phyloP scores from a whole-genome alignment of 2,797 vertebrate species.

The Onychomys leucogaster region DNA sequence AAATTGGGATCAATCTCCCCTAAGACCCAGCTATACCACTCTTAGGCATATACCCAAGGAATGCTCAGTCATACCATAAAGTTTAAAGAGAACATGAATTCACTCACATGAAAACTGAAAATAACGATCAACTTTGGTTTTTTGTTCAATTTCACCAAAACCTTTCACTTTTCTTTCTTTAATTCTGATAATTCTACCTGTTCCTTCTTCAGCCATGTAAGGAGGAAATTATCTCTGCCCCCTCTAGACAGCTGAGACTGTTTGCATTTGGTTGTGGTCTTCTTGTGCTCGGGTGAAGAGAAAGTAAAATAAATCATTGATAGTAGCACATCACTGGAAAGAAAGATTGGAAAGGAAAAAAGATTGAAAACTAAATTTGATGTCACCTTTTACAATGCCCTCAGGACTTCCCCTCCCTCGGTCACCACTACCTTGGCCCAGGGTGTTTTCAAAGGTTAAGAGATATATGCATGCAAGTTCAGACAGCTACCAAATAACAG shows the following conservation, averaged over 20 bases:
- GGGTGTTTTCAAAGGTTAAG: neutral
- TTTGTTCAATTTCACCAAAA: neutral
- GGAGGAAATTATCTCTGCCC: neutral
- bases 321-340: neutral
- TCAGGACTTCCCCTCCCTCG: neutral
- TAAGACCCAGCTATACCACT: too few relatives aligned
- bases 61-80: too few relatives aligned
- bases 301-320: neutral
- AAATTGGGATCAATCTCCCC: too few relatives aligned
- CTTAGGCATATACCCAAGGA: too few relatives aligned
- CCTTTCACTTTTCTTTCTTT: constrained; percentile 4
- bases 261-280: neutral
- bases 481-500: neutral
- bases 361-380: neutral
- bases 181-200: neutral
- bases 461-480: neutral
- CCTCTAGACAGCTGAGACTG: neutral
- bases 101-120: neutral
- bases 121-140: neutral
- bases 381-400: neutral
- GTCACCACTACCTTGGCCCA: neutral
- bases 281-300: constrained; percentile 1
- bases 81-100: neutral
- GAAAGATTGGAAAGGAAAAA: neutral
- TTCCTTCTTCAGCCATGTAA: neutral